Evolutionary conservation across 2,113 vertebrate genomes (phyloP), one percentile per base, ranked within the genome.

Genomic region (Dissostichus mawsoni): DNA sequence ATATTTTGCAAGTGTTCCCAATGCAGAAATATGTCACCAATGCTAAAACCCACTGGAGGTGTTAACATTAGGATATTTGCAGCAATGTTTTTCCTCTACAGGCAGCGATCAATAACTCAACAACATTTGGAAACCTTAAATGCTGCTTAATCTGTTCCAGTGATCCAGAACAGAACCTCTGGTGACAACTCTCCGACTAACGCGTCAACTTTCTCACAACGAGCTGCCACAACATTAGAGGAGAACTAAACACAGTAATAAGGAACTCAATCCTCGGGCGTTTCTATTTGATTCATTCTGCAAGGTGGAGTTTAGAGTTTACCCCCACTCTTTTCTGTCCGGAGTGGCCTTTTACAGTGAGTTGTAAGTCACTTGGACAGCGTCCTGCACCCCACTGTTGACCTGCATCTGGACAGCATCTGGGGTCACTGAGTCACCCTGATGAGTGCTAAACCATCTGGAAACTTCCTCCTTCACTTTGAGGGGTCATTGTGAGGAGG

Each of bases 351-450:
- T 95, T 94, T 90, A 93, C 80, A 68, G 69, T 72, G 9, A 29
- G 91, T 71, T 82, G 90, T 95, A 95, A 95, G 89, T 95, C 94
- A 95, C 82, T 76, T 11, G 74, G 89, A 92, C 89, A 90, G 87
- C 85, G 57, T 48, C 63, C 80, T 76, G 79, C 85, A 92, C 93
- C 85, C 80, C 11, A 18, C 52, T 64, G 71, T 57, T 94, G 92
- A 94, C 92, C 94, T 87, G 92, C 94, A 95, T 95, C 95, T 95
- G 95, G 94, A 93, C 85, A 91, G 75, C 93, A 95, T 94, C 93
- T 94, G 94, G 86, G 89, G 92, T 94, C 89, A 81, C 76, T 8
- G 13, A 50, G 91, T 92, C 90, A 89, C 52, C 64, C 85, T 71
- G 90, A 92, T 89, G 93, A 94, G 93, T 90, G 90, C 84, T 80